These are phyloP conservation scores for Sturnus vulgaris DNA, from an alignment of 2,113 vertebrate species.

Conservation along the genomic window DNA sequence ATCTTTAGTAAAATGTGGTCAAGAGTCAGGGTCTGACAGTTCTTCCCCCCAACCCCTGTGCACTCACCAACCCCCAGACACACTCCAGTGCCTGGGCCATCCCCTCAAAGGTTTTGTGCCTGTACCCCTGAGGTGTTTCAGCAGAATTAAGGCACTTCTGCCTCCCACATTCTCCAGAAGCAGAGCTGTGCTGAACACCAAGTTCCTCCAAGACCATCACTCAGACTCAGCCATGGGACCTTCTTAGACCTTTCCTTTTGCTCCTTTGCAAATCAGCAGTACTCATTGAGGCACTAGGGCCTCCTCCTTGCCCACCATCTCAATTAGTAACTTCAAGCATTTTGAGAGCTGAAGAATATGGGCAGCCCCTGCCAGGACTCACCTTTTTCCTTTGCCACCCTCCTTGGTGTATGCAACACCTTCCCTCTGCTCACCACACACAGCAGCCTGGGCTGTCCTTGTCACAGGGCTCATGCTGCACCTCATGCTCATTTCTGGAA, in stretches of 20 bases:
- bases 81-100: neutral
- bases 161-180: neutral
- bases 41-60: accelerated
- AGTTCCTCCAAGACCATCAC: neutral
- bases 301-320: neutral
- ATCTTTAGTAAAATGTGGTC: neutral
- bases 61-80: neutral
- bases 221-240: neutral
- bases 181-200: neutral
- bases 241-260: neutral
- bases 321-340: neutral
- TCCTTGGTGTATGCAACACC: neutral
- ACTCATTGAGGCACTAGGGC: neutral
- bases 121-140: neutral
- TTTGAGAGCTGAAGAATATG: neutral
- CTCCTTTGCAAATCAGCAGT: neutral
- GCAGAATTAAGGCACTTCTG: neutral
- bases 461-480: neutral
- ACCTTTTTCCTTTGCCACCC: neutral
- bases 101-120: neutral
- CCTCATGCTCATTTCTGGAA: neutral
- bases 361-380: neutral
- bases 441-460: neutral
- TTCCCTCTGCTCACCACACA: neutral
- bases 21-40: neutral